phyloP scores from a whole-genome alignment of 1,140 invertebrate species.

The Portunus trituberculatus region DNA sequence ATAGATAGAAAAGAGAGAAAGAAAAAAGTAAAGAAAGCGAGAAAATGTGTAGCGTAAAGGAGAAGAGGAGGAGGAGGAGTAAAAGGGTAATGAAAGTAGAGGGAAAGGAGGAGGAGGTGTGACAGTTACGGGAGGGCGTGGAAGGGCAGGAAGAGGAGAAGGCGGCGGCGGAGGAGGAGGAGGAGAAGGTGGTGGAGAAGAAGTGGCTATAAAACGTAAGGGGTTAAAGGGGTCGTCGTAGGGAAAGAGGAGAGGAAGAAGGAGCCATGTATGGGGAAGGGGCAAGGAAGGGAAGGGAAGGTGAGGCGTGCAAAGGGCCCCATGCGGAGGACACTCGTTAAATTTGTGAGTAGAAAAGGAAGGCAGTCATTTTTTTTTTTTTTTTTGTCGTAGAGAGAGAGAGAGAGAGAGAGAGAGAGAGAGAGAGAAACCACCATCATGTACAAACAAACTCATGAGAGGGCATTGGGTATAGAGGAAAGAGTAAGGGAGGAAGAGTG shows the following conservation, averaged over 20 bases:
- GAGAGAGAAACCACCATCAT: not conserved
- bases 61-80: not conserved
- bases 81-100: conserved; percentile 10
- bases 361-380: no score
- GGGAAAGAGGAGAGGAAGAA: not conserved
- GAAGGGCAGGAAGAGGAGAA: not conserved
- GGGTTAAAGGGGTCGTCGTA: not conserved
- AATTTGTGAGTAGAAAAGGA: not conserved
- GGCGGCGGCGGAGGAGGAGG: not conserved
- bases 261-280: not conserved
- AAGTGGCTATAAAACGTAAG: not conserved
- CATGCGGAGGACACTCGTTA: not conserved
- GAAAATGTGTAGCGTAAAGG: not conserved
- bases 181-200: not conserved
- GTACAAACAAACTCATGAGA: no score
- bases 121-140: not conserved
- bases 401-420: conserved; percentile 3
- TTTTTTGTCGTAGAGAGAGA: not conserved
- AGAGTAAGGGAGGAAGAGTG: not conserved
- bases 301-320: not conserved
- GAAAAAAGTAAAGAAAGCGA: not conserved
- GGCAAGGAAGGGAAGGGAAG: not conserved
- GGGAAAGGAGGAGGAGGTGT: not conserved
- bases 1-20: not conserved
- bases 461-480: not conserved